Conservation (phyloP, 2,113 vertebrate genomes). For the Lota lota region DNA sequence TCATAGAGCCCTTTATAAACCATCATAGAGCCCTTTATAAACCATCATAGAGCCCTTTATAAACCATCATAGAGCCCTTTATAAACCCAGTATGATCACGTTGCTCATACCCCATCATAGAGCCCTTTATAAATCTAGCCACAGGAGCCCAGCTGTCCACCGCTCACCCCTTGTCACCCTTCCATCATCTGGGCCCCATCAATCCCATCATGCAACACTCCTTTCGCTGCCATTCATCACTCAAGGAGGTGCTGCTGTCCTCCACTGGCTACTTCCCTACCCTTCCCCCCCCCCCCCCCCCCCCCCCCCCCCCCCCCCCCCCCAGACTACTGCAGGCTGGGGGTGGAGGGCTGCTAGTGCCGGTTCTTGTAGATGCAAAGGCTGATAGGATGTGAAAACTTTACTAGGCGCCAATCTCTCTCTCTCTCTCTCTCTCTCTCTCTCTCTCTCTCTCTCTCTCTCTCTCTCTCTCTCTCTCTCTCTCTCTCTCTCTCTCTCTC, state of each 20-base stretch:
- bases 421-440: not conserved
- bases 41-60: not conserved
- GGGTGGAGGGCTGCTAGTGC: conserved; percentile 5
- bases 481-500: not conserved
- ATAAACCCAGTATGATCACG: no score
- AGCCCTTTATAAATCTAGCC: not conserved
- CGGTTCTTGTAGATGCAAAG: conserved; percentile 57
- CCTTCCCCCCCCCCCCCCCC: conserved; percentile 16
- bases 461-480: conserved; percentile 7
- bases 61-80: conserved; percentile 2
- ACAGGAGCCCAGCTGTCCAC: conserved; percentile 11
- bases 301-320: not conserved
- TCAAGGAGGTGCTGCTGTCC: conserved; percentile 42
- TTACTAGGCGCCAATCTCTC: conserved; percentile 66
- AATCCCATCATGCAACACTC: conserved; percentile 38
- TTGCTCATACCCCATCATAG: no score
- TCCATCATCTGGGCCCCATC: conserved; percentile 26
- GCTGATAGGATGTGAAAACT: conserved; percentile 76
- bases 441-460: not conserved
- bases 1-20: not conserved
- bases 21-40: conserved; percentile 1
- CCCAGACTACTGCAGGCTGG: no score
- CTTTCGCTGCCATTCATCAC: conserved; percentile 57
- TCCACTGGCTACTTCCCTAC: conserved; percentile 43
- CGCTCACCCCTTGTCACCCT: conserved; percentile 37